Percentiles rank a stretch among this genome's conserved stretches.
Conservation (phyloP, 2,888 invertebrate species). For the Nomada hirtipes region DNA sequence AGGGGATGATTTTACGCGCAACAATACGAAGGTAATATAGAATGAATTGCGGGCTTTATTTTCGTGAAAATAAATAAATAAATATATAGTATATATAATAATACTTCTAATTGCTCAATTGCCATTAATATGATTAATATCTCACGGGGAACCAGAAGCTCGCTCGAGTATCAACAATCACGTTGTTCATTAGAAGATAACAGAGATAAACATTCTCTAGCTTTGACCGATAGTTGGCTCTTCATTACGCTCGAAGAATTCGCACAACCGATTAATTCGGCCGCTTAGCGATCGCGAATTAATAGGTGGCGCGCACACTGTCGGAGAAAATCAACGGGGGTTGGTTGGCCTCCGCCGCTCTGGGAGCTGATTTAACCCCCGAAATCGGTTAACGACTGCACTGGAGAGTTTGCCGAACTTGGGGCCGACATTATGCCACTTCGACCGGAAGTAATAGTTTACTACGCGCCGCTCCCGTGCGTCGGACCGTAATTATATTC, state of each 20-base stretch:
- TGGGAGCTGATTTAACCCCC: constrained; percentile 48
- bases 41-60: no score
- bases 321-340: constrained; percentile 28
- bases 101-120: no score
- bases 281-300: constrained; percentile 53
- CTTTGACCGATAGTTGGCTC: no score
- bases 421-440: constrained; percentile 48
- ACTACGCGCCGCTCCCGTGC: neutral
- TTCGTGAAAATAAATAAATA: no score
- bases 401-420: constrained; percentile 50
- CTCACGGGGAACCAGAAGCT: no score
- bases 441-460: constrained; percentile 58
- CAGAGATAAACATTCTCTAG: no score
- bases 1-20: no score
- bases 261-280: constrained; percentile 38
- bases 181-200: no score
- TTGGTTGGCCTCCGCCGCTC: neutral
- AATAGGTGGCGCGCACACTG: constrained; percentile 36
- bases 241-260: constrained; percentile 54
- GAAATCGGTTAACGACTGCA: constrained; percentile 51
- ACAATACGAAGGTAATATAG: no score
- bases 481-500: neutral
- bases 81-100: no score
- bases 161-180: no score
- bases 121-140: no score